Base-by-base conservation (phyloP, 1,140 invertebrate genomes). In the Drosophila subobscura region DNA sequence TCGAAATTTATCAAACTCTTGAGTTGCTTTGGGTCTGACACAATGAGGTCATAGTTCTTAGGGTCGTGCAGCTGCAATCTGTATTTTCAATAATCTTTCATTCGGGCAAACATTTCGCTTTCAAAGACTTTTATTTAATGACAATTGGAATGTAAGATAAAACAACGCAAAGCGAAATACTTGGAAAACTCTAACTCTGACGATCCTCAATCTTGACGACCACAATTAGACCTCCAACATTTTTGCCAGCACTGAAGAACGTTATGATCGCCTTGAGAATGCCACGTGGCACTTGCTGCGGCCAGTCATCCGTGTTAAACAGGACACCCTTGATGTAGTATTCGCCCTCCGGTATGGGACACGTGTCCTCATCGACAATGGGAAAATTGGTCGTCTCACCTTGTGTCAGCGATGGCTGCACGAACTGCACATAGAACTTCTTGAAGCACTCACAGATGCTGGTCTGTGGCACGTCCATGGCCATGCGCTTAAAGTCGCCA, bases 381-480 rank as follows among this genome's bases (percentile, higher is more conserved):
- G 89, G 89, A 4, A 90, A 89, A 52, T 90, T 85, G 0, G 80
- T 86, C 2, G 79, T 79, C 5, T 90, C 89, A 5, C 80, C 89
- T 1, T 61, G 25, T 23, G 52, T 60, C 40, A 90, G 1, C 3
- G 89, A 90, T 0, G 89, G 89, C 42, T 90, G 89, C 0, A 90
- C 72, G 14, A 90, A 90, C 51, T 90, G 85, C 0, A 81, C 80
- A 12, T 89, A 90, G 65, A 90, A 89, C 64, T 90, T 90, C 14
- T 90, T 88, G 55, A 89, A 90, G 47, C 89, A 90, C 4, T 90
- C 89, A 41, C 89, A 90, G 25, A 90, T 85, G 46, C 60, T 72
- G 0, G 84, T 89, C n/a, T 60, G 85, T 5, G 89, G 89, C 23
- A 90, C 80, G 52, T 89, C 89, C 84, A 90, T 85, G 12, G 67